Percentiles rank a stretch among this genome's conserved stretches.
Evolutionary conservation across 2,888 invertebrate genomes (phyloP).

Genomic region (Euzetes globulus): DNA sequence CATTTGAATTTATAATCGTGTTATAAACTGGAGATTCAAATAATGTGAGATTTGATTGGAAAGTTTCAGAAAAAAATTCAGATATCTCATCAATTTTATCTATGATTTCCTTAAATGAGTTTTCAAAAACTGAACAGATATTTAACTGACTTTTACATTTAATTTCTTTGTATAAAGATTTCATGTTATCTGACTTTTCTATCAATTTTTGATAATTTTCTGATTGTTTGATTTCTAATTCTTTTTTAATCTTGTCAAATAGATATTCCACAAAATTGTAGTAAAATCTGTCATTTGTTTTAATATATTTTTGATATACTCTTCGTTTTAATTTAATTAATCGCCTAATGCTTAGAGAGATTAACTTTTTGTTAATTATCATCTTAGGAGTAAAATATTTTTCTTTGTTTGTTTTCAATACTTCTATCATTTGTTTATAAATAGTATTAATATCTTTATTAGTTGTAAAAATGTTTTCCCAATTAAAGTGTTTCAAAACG

Average conservation of each 20-base stretch:
- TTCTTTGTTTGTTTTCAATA: neutral
- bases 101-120: neutral
- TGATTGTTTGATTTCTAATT: neutral
- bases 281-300: neutral
- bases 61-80: neutral
- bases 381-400: neutral
- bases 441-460: neutral
- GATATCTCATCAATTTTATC: neutral
- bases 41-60: neutral
- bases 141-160: neutral
- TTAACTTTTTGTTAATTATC: neutral
- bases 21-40: neutral
- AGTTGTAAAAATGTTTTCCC: neutral
- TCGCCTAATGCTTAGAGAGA: neutral
- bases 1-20: neutral
- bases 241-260: neutral
- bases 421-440: neutral
- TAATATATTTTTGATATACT: neutral
- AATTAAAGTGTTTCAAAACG: neutral
- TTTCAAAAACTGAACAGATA: neutral
- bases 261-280: neutral
- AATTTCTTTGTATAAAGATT: neutral
- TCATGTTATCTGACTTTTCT: conserved; percentile 1
- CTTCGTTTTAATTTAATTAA: neutral
- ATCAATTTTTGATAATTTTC: neutral